Evolutionary conservation across 2,113 vertebrate species (phyloP).

Genomic region (Otus sunia): DNA sequence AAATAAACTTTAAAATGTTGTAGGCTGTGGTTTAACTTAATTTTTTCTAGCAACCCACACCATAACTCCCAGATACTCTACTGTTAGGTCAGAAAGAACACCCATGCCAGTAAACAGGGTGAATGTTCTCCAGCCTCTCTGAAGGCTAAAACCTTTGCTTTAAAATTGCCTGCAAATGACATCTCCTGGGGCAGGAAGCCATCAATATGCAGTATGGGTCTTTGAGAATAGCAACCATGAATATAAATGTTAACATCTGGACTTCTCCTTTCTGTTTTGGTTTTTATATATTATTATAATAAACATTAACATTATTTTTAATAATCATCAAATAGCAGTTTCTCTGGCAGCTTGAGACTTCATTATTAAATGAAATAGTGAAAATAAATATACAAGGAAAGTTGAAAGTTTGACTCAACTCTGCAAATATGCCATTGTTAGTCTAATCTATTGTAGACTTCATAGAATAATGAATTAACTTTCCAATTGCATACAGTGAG

Average conservation of each 20-base stretch:
- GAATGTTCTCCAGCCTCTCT: not conserved
- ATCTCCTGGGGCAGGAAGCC: slow-evolving; percentile 20
- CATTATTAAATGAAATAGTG: slow-evolving; percentile 3
- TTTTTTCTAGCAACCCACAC: not conserved
- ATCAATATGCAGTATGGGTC: not conserved
- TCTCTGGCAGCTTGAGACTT: slow-evolving; percentile 13
- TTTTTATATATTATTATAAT: slow-evolving; percentile 22
- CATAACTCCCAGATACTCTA: not conserved
- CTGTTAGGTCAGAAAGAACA: not conserved
- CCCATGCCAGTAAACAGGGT: not conserved
- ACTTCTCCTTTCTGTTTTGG: not conserved
- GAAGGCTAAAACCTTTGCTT: not conserved
- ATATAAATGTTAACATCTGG: slow-evolving; percentile 49
- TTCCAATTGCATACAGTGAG: not conserved
- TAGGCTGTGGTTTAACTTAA: not conserved
- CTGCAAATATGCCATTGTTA: slow-evolving; percentile 33
- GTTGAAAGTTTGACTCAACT: slow-evolving; percentile 18
- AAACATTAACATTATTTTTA: slow-evolving; percentile 37
- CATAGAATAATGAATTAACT: slow-evolving; percentile 27
- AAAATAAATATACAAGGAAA: slow-evolving; percentile 17
- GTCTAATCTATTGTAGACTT: not conserved
- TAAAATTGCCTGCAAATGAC: not conserved
- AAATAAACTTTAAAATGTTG: not conserved
- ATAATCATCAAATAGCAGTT: slow-evolving; percentile 34
- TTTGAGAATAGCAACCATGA: slow-evolving; percentile 8